Conservation (phyloP, 64 coral and sea anemone species). For the Stichodactyla mertensii region DNA sequence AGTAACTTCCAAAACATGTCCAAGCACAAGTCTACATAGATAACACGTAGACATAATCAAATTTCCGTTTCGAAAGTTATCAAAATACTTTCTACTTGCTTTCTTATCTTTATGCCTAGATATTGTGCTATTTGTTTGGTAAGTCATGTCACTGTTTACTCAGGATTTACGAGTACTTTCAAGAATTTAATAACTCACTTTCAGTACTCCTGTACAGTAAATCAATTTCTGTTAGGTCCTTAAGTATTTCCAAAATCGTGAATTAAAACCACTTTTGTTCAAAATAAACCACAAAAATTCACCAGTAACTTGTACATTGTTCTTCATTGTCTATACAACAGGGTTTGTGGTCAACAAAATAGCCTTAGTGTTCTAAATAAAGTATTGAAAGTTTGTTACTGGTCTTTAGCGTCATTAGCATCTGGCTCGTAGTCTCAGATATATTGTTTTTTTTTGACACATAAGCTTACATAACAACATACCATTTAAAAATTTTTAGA, state of each 20-base stretch:
- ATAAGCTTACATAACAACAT: too few species aligned
- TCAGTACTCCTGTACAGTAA: neutral
- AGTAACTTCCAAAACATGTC: neutral
- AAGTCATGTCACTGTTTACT: neutral
- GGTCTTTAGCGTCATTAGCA: neutral
- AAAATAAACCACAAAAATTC: neutral
- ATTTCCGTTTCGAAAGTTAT: constrained; percentile 4
- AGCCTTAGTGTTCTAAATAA: neutral
- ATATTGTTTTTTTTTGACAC: too few species aligned
- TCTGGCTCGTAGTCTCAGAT: neutral
- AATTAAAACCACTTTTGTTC: neutral
- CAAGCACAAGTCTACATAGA: neutral
- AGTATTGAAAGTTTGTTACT: neutral
- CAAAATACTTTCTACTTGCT: neutral
- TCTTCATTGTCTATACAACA: neutral
- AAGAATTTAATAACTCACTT: neutral
- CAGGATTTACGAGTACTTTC: neutral
- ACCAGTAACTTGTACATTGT: neutral
- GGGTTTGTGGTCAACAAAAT: neutral
- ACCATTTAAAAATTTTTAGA: too few species aligned
- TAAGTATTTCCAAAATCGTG: neutral
- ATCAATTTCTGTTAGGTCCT: neutral
- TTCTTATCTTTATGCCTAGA: neutral
- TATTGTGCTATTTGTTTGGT: neutral
- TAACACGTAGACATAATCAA: neutral